Evolutionary conservation across 2,113 vertebrate genomes (phyloP), one percentile per base, ranked within the genome.

Genomic region (Phrynosoma blainvillii): DNA sequence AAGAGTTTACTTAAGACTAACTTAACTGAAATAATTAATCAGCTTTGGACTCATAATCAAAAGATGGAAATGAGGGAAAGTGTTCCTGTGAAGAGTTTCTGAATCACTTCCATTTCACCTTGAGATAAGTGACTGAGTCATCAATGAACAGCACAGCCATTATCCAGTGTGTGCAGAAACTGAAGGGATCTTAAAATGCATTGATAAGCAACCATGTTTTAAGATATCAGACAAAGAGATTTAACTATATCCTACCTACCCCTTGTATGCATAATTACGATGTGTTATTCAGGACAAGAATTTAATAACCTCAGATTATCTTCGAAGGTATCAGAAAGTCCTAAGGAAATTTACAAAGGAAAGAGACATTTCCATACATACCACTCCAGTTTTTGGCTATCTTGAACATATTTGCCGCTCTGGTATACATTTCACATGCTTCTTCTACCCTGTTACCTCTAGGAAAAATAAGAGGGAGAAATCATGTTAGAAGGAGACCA

Each of bases 381-480:
- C 99, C 99, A 4, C 94, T 99, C 99, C 99, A 99, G 92, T 99
- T 99, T 95, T 99, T 99, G 92, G 97, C 98, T 92, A 99, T 99
- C 97, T 99, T 99, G 97, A 99, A 99, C 99, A 99, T 99, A 96
- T 99, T 99, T 93, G 98, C 98, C 76, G 99, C 98, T 96, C 99
- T 97, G 92, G 98, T 98, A 92, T 99, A 99, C 98, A 99, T 99
- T 90, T 99, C 99, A 82, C 99, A 99, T 1, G 99, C 99, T 87
- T 99, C 99, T 95, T 99, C 99, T 89, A 99, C 97, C 91, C 98
- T 98, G 94, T 97, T 98, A 92, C 99, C 98, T 89, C 99, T 99
- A 93, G 81, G 94, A 92, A 52, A 87, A 89, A 84, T 13, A 1
- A 1, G 0, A 86, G 32, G 89, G 86, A 94, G 62, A 90, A 52